Conservation (phyloP, 2,888 invertebrate genomes). For the Erebia palarica region DNA sequence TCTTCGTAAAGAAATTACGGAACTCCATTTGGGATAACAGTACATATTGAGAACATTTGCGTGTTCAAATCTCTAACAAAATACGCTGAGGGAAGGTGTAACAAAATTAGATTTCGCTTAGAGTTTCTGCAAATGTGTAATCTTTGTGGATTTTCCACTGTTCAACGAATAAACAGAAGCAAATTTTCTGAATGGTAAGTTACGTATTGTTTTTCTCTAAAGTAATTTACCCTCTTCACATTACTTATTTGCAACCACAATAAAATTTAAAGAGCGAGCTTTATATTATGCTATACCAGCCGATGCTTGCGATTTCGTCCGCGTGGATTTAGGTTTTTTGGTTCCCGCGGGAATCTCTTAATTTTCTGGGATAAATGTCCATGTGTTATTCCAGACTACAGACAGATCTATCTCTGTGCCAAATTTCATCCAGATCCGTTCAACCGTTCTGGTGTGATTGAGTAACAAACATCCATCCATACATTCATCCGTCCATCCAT, state of each 20-base stretch:
- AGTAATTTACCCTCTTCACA: not conserved
- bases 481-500: too few species aligned
- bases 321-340: too few species aligned
- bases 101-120: conserved; percentile 27
- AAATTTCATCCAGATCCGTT: too few species aligned
- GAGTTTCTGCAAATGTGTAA: conserved; percentile 26
- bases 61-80: conserved; percentile 20
- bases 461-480: too few species aligned
- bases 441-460: too few species aligned
- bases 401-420: too few species aligned
- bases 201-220: not conserved
- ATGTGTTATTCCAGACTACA: too few species aligned
- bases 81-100: conserved; percentile 25
- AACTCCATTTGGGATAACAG: conserved; percentile 26
- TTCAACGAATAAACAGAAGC: conserved; percentile 6
- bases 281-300: too few species aligned
- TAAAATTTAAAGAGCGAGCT: not conserved
- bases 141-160: conserved; percentile 19
- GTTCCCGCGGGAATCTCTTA: too few species aligned
- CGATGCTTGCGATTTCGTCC: too few species aligned
- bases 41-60: conserved; percentile 28
- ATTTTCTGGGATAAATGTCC: too few species aligned
- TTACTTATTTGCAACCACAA: not conserved
- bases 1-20: conserved; percentile 19
- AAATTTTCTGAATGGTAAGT: not conserved